Base-by-base conservation (phyloP, 2,113 vertebrate genomes). In the Cygnus atratus region DNA sequence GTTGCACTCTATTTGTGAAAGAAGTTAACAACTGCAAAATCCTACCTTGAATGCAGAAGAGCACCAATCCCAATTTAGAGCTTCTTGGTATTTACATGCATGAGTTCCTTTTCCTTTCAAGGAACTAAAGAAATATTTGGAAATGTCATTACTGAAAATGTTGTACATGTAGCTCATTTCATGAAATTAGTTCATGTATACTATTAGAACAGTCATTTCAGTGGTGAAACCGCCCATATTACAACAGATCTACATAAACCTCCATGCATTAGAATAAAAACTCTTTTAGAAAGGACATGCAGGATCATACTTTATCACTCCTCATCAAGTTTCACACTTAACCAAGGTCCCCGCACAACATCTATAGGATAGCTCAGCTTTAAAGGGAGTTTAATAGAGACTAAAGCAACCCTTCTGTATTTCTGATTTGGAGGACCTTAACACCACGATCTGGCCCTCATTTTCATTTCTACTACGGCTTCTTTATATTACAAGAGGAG, bases 81-180 rank as follows among this genome's bases (percentile, higher is more conserved):
- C 37, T 65, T 66, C 65, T 84, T 75, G n/a, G 11, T 90, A 63
- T 85, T 91, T 93, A 77, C 78, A 84, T 21, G 10, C 39, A 93
- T 48, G 25, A 95, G 25, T 87, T 96, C n/a, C 20, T 96, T 95
- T 94, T 96, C 59, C 80, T 96, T 73, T 94, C 84, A 96, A 93
- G 85, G 10, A 91, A 67, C 80, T 85, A 44, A 95, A 93, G 80
- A 84, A 67, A 63, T 52, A 94, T 61, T 96, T 79, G 76, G 57
- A 91, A 94, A 73, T 57, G 72, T 80, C 50, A 91, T 97, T 95
- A 92, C 28, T 74, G 76, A 84, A 67, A 93, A 73, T 48, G 71
- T 26, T 79, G 57, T 73, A 29, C 70, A 22, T 74, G 29, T 15
- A 9, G 0, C 6, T 80, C 43, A 54, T 87, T 79, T 66, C 55